Percentiles rank a stretch among this genome's conserved stretches.
Conservation (phyloP, 2,113 vertebrate genomes). For the Urocynchramus pylzowi region DNA sequence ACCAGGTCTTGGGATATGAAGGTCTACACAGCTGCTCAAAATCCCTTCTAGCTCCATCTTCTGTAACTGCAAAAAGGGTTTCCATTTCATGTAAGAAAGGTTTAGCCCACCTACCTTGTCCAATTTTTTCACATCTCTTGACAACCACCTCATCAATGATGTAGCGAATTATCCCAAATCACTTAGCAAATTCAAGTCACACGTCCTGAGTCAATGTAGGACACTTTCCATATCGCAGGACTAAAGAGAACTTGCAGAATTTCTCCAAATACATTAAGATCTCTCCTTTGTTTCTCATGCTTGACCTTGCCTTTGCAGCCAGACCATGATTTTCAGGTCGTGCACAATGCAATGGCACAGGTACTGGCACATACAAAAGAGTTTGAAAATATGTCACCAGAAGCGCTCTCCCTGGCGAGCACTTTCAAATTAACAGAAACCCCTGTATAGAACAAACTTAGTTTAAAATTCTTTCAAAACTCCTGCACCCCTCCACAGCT, state of each 20-base stretch:
- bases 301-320: constrained; percentile 42
- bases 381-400: not conserved
- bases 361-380: not conserved
- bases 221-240: not conserved
- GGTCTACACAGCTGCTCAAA: not conserved
- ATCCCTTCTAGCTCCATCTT: not conserved
- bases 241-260: not conserved
- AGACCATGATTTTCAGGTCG: constrained; percentile 29
- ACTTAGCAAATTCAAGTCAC: not conserved
- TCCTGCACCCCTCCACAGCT: not conserved
- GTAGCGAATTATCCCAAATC: not conserved
- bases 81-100: not conserved
- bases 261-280: not conserved
- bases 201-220: not conserved
- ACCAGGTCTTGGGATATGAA: not conserved
- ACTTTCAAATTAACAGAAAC: not conserved
- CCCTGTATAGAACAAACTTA: not conserved
- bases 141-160: not conserved
- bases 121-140: not conserved
- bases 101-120: not conserved
- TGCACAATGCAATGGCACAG: not conserved
- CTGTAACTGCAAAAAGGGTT: not conserved
- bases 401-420: not conserved
- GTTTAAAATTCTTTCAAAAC: not conserved
- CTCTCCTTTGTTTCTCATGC: not conserved